Conservation (phyloP, 2,888 invertebrate species). For the Slavum lentiscoides region DNA sequence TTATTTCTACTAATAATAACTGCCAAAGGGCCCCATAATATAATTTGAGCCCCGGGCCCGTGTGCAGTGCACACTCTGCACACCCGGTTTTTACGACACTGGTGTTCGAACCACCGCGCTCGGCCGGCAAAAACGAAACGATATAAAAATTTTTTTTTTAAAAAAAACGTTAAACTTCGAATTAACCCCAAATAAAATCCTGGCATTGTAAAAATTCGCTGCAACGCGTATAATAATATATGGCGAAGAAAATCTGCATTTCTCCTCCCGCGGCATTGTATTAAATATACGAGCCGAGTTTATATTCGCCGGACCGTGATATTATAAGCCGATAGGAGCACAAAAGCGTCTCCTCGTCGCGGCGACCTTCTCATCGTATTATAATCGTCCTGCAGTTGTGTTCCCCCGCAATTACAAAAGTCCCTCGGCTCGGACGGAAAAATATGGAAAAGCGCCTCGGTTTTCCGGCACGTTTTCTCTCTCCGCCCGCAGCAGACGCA, state of each 20-base stretch:
- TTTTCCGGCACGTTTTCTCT: conserved; percentile 44
- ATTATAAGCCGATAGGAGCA: conserved; percentile 47
- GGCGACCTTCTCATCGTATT: conserved; percentile 53
- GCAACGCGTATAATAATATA: not conserved
- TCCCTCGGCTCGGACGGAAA: not conserved
- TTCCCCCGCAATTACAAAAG: not conserved
- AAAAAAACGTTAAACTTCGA: not conserved
- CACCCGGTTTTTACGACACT: not conserved
- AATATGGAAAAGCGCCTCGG: conserved; percentile 47
- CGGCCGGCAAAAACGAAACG: not conserved
- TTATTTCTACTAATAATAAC: too few relatives aligned
- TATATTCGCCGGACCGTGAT: conserved; percentile 44
- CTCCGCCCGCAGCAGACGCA: not conserved
- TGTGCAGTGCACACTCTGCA: too few relatives aligned
- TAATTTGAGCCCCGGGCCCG: too few relatives aligned
- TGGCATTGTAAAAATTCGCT: too few relatives aligned
- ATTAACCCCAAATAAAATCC: too few relatives aligned
- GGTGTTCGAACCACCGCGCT: not conserved
- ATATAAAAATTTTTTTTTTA: too few relatives aligned
- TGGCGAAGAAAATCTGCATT: conserved; percentile 24
- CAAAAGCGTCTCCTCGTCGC: conserved; percentile 37
- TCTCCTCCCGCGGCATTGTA: not conserved
- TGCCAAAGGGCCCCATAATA: too few relatives aligned
- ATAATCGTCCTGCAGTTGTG: conserved; percentile 13
- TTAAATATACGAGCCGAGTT: too few relatives aligned